Conservation (phyloP, 2,888 invertebrate species). For the Venusia cambrica region DNA sequence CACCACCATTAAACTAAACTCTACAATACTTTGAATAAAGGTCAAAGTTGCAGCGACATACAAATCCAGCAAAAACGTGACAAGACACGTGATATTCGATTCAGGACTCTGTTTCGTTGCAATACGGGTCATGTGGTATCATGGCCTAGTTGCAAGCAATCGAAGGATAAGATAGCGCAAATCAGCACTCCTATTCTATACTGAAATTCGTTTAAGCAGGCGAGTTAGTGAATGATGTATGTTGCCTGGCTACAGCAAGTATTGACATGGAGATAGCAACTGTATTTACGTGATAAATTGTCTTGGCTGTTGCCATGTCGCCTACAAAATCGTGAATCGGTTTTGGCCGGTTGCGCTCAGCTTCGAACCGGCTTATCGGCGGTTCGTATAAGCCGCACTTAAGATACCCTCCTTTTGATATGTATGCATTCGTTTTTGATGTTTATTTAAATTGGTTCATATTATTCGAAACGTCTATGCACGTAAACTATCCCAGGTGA, state of each 20-base stretch:
- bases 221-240: no score
- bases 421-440: no score
- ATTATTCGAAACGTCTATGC: no score
- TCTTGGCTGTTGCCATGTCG: constrained; percentile 19
- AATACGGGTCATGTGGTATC: not conserved
- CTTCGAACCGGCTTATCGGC: constrained; percentile 7
- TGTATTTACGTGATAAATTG: no score
- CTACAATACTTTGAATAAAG: not conserved
- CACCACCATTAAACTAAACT: not conserved
- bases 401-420: no score
- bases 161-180: constrained; percentile 12
- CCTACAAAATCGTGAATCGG: constrained; percentile 16
- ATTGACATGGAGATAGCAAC: no score
- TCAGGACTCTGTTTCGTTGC: constrained; percentile 1
- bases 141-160: constrained; percentile 8
- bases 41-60: not conserved
- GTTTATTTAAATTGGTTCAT: not conserved
- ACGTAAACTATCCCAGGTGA: no score
- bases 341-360: constrained; percentile 5
- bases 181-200: no score
- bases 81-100: not conserved
- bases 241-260: no score
- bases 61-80: not conserved
- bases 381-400: no score
- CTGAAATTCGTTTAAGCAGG: no score